Base-by-base conservation (phyloP, 2,797 vertebrate genomes). In the Chiloscyllium punctatum region DNA sequence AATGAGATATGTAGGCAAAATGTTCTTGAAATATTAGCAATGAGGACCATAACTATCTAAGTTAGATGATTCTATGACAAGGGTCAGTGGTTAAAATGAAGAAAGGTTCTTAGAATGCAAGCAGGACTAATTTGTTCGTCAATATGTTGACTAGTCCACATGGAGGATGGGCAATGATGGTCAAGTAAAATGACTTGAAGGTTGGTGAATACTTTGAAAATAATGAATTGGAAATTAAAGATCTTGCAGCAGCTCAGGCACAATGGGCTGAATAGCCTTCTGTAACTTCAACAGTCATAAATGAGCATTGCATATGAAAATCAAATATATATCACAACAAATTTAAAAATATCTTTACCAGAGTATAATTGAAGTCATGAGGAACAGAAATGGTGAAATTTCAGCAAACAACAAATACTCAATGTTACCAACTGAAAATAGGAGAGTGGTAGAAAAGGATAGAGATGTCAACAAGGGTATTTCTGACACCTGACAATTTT, bases 331-430 rank as follows among this genome's bases (percentile, higher is more conserved):
- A 48, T 84, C 79, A 84, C 42, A 84, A 48, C 82, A 84, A 6
- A 23, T 23, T 48, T 84, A 48, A 84, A 42, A 84, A 48, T 48
- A 84, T 25, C 82, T 84, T 48, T 84, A 25, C 82, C 21, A 48
- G 37, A 48, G 37, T 84, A 48, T 25, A 84, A n/a, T 16, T n/a
- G 9, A 84, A 84, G 82, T 84, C 82, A 84, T 8, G 42, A 84
- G 21, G 42, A 48, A 48, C 82, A 84, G 18, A 48, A 82, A 82
- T 1, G n/a, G 37, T 48, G 79, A 84, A 23, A 84, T 84, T 48
- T 84, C 82, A 48, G 82, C 82, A 84, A 84, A 84, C 82, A 84
- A 33, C 62, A 90, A 90, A 66, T 33, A 91, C 33, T 91, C 30
- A 62, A n/a, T n/a, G 51, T 8, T n/a, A 53, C 57, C 30, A 7